Evolutionary conservation across 1,140 invertebrate genomes (phyloP), one percentile per base, ranked within the genome.

Genomic region (Drosophila simulans): DNA sequence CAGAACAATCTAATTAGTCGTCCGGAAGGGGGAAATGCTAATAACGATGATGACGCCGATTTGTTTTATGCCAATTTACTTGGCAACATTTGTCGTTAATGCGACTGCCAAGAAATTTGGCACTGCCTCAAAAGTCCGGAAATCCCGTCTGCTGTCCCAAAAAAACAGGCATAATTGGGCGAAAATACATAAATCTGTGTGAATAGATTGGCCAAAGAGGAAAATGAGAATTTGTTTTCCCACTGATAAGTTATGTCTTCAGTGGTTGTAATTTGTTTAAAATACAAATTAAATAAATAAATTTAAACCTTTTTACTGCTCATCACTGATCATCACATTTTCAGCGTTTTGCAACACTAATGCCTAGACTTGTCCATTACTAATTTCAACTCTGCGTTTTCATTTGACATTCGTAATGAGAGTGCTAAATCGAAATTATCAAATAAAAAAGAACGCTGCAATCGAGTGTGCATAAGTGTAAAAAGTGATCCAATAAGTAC

Each of bases 31-130:
- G 8, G 49, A 52, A 63, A 76, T 60, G 74, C 77, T 52, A 76
- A 77, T 57, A 74, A 57, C 72, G 54, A 74, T 70, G 77, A 76
- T 60, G 78, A 73, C 57, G 76, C 62, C 83, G 83, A 86, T 88
- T 88, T 88, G 79, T 82, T 83, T 89, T 89, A 83, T 89, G 75
- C 76, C 77, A 77, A 66, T 89, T 84, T 76, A 69, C 64, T 89
- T 88, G 83, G 83, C 84, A 88, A 89, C 83, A 88, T 86, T 88
- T 88, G 83, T 63, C 64, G 59, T 80, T 88, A 84, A 88, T 84
- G 84, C 72, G 40, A 51, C 40, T 89, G 84, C 84, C 84, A 88
- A 88, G 52, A 60, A 84, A 70, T 88, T 88, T 88, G 83, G 75
- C 84, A 80, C 51, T 54, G 49, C 22, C 52, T 65, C 42, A 64